Evolutionary conservation across 2,888 invertebrate species (phyloP), one percentile per base, ranked within the genome.

Genomic region (Arge pagana): DNA sequence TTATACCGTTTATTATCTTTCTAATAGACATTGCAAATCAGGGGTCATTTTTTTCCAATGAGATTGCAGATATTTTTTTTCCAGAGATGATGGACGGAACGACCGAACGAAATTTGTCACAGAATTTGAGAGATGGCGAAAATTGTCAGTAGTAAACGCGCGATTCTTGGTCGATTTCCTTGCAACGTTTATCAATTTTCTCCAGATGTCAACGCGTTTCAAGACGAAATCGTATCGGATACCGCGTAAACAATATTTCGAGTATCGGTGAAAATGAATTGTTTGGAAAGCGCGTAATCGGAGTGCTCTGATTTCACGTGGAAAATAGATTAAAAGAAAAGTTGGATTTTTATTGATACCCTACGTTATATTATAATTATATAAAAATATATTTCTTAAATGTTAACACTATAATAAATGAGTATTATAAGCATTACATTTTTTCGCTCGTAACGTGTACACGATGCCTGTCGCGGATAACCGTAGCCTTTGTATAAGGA

Each of bases 351-450:
- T 68, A 66, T 64, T 64, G 65, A 64, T 70, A 67, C 69, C 64
- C 64, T 66, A 59, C 62, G 69, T 67, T 70, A 71, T 62, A 66
- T 72, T 72, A 72, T 72, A 74, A 70, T 75, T 70, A 75, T 76
- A 76, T 71, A 76, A 76, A 76, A 76, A 76, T 76, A 76, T 76
- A 76, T 72, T 75, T 76, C 71, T 76, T 74, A 75, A 72, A 56
- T 68, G 67, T 74, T 76, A 76, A 76, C 76, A 74, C 75, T 76
- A 76, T 72, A 73, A 74, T 74, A 74, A 73, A 74, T 75, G 75
- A 75, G 75, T 76, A 76, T 76, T 74, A 66, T 70, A 72, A 73
- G 74, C 74, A 71, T 72, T 62, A 67, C 35, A 65, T 63, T 56
- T 68, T 67, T 61, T 65, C 58, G 52, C 57, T 60, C 57, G 57